Conservation (phyloP, 2,888 invertebrate species). For the Tachina fera region DNA sequence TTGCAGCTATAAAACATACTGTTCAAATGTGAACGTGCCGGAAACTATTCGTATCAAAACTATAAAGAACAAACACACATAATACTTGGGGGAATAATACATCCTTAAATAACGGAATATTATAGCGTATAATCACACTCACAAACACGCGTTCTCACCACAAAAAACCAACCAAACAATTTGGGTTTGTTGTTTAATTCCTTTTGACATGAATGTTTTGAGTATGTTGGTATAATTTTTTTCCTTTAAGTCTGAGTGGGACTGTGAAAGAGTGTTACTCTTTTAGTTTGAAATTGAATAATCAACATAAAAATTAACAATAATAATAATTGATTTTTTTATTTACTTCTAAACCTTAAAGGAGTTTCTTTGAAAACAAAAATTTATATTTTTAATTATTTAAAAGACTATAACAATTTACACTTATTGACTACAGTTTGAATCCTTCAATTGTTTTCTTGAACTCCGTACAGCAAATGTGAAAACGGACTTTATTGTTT, state of each 20-base stretch:
- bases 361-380: too few relatives aligned
- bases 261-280: neutral
- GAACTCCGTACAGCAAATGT: too few relatives aligned
- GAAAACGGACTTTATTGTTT: too few relatives aligned
- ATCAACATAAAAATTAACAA: neutral
- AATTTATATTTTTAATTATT: too few relatives aligned
- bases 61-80: conserved; percentile 38
- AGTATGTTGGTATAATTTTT: neutral
- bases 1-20: conserved; percentile 37
- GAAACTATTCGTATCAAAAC: conserved; percentile 65
- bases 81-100: conserved; percentile 58
- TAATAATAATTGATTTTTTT: neutral
- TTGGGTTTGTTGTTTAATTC: conserved; percentile 32
- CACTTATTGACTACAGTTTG: too few relatives aligned
- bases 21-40: conserved; percentile 56
- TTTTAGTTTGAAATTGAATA: neutral
- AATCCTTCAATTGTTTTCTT: too few relatives aligned
- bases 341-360: too few relatives aligned
- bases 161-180: conserved; percentile 45
- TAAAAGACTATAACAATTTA: too few relatives aligned
- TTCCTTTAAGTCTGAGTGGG: neutral
- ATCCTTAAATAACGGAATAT: conserved; percentile 60
- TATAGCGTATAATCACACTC: neutral
- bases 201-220: neutral
- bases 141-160: neutral